phyloP scores from a whole-genome alignment of 2,888 invertebrate species.

The Poecilus cupreus region DNA sequence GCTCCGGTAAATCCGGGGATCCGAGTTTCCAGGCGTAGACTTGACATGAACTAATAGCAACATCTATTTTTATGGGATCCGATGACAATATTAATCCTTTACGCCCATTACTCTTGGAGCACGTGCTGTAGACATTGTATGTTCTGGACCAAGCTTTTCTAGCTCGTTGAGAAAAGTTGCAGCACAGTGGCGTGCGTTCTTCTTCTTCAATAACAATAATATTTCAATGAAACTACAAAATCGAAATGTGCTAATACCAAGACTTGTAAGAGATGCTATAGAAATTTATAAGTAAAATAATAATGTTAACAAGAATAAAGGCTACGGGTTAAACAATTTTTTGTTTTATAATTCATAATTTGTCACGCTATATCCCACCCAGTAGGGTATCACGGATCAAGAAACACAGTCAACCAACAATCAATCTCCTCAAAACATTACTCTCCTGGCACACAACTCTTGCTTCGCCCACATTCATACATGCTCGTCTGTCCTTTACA shows the following conservation, averaged over 20 bases:
- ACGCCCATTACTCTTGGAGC: conserved; percentile 26
- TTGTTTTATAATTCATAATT: too few species aligned
- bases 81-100: conserved; percentile 46
- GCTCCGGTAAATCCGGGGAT: background rate
- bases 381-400: too few species aligned
- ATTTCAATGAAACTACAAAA: background rate
- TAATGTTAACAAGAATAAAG: too few species aligned
- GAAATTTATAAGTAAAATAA: too few species aligned
- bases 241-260: background rate
- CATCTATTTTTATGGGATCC: conserved; percentile 43
- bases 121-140: background rate
- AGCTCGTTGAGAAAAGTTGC: background rate
- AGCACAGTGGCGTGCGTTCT: background rate
- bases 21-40: background rate
- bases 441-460: too few species aligned
- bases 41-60: conserved; percentile 35
- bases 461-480: too few species aligned
- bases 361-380: too few species aligned
- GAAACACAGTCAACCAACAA: too few species aligned
- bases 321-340: too few species aligned
- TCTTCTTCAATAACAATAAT: background rate
- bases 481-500: too few species aligned
- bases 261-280: too few species aligned
- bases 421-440: too few species aligned
- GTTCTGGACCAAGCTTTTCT: background rate